Evolutionary conservation across 2,888 invertebrate species (phyloP).

Genomic region (Dilophus febrilis): DNA sequence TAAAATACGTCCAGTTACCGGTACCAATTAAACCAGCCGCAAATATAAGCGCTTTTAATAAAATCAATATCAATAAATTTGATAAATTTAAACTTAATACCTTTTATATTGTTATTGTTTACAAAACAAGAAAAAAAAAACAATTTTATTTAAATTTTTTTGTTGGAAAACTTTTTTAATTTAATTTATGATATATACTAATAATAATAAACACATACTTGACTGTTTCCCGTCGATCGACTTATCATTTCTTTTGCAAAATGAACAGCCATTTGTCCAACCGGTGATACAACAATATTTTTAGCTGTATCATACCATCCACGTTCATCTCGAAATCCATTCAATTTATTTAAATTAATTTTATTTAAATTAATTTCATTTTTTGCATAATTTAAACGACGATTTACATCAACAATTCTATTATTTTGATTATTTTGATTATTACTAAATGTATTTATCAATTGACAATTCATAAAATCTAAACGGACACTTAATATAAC

Average conservation of each 20-base stretch:
- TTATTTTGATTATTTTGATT: no score
- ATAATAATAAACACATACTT: constrained; percentile 34
- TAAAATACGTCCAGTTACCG: constrained; percentile 39
- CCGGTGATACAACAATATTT: constrained; percentile 22
- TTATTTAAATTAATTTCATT: no score
- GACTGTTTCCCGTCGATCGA: constrained; percentile 50
- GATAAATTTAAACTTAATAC: constrained; percentile 68
- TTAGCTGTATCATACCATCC: constrained; percentile 24
- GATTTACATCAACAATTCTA: no score
- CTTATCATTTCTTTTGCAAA: constrained; percentile 48
- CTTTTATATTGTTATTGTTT: no score
- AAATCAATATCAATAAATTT: constrained; percentile 58
- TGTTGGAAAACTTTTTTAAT: not conserved
- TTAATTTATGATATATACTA: not conserved
- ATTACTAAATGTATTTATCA: no score
- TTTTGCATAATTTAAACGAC: no score
- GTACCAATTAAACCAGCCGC: constrained; percentile 64
- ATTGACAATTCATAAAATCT: no score
- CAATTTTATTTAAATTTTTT: not conserved
- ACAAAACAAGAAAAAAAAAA: constrained; percentile 10
- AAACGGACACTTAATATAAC: no score
- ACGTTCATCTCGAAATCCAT: no score
- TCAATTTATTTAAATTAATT: no score
- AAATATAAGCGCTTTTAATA: constrained; percentile 65
- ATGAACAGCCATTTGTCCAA: constrained; percentile 28